Evolutionary conservation across 2,888 invertebrate genomes (phyloP).

Genomic region (Drosophila cognata): DNA sequence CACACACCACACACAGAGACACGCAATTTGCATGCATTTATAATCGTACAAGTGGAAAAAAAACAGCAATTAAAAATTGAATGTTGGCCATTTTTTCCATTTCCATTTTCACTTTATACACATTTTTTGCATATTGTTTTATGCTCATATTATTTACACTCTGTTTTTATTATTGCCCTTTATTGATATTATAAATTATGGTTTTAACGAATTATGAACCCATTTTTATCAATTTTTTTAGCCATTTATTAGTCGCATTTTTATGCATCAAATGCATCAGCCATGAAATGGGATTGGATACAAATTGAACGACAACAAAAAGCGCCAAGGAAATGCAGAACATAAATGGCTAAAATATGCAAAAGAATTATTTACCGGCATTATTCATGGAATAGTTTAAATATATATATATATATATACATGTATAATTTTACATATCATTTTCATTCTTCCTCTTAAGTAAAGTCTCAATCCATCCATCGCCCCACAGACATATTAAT

Average conservation of each 20-base stretch:
- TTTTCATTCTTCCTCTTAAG: background rate
- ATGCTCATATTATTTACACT: conserved; percentile 36
- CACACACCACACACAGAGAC: background rate
- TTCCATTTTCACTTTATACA: conserved; percentile 1
- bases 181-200: conserved; percentile 76
- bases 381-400: background rate
- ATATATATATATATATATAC: background rate
- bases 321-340: conserved; percentile 4
- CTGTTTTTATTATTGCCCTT: conserved; percentile 40
- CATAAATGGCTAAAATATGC: conserved; percentile 12
- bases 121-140: conserved; percentile 38
- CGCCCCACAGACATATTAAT: background rate
- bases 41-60: conserved; percentile 48
- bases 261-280: conserved; percentile 25
- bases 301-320: conserved; percentile 34
- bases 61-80: conserved; percentile 75
- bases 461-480: background rate
- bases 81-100: conserved; percentile 57
- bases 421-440: background rate
- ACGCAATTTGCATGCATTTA: background rate
- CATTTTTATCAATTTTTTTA: background rate
- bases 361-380: background rate
- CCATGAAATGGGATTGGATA: conserved; percentile 27
- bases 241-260: conserved; percentile 26
- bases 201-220: conserved; percentile 56